Base-by-base conservation (phyloP, 2,797 vertebrate genomes). In the Diplodus puntazzo region DNA sequence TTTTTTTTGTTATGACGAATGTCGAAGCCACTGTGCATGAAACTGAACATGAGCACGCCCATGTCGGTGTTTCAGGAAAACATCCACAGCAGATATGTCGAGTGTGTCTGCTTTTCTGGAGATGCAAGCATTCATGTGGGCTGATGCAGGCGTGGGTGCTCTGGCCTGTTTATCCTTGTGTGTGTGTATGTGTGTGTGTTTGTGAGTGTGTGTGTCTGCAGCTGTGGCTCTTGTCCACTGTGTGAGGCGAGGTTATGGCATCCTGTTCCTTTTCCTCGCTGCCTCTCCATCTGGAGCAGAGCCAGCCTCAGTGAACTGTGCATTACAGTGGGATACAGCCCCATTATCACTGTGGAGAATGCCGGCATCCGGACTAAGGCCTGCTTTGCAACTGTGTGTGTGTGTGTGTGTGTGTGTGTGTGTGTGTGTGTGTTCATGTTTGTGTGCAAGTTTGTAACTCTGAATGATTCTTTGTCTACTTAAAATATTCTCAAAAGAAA, bases 181-280 rank as follows among this genome's bases (percentile, higher is more conserved):
- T 78, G 52, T 62, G 42, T 71, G 60, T 78, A 46, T 62, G 42
- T 79, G 52, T 74, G 25, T 74, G 63, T 73, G 54, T 70, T 52
- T 58, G 61, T 75, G 34, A 45, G 67, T 68, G 80, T 69, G 68
- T 73, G 65, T 58, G 30, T 81, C 49, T 89, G 89, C 92, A 93
- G 89, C 93, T 94, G 93, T 89, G 86, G 71, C 85, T 88, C 84
- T 84, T 88, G 88, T 90, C 80, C 86, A 77, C 84, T 89, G 85
- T 85, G 82, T 60, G 75, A 82, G 83, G 78, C 69, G 83, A 90
- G 84, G 89, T 92, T 90, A 89, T 87, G 90, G 89, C 92, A 92
- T 93, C 91, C 92, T 93, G 86, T 92, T 92, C 89, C 88, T 91
- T 77, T 92, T 88, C 87, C 88, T 86, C 57, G 23, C 87, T 89